These are phyloP conservation scores for Camelus bactrianus DNA, from an alignment of 2,113 vertebrate species.

Conservation along the genomic window DNA sequence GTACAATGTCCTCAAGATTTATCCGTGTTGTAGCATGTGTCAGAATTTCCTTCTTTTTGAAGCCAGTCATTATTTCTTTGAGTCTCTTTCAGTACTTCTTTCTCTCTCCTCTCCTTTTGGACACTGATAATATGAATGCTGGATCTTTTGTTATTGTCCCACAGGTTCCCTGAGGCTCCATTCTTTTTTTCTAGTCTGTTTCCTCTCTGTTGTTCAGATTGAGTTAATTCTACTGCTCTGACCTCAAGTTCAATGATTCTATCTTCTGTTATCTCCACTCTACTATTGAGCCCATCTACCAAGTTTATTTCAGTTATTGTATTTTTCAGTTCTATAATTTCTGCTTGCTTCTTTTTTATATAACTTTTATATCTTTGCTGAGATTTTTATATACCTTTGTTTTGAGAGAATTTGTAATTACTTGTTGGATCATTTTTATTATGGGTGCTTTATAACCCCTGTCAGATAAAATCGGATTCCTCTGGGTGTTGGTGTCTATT, in stretches of 20 bases:
- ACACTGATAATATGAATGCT: slow-evolving; percentile 26
- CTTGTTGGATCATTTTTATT: slow-evolving; percentile 48
- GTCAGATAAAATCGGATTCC: slow-evolving; percentile 39
- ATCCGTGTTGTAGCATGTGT: background rate
- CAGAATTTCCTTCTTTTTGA: slow-evolving; percentile 36
- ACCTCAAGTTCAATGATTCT: slow-evolving; percentile 38
- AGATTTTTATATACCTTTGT: slow-evolving; percentile 38
- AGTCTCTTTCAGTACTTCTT: background rate
- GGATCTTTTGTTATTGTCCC: slow-evolving; percentile 39
- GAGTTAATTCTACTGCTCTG: slow-evolving; percentile 43
- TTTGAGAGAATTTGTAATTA: slow-evolving; percentile 46
- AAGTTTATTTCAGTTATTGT: slow-evolving; percentile 4
- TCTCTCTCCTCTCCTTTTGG: background rate
- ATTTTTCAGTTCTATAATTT: slow-evolving; percentile 47
- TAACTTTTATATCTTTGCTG: slow-evolving; percentile 57
- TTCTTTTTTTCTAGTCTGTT: slow-evolving; percentile 3
- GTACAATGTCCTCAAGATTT: background rate
- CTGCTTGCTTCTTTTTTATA: slow-evolving; percentile 31
- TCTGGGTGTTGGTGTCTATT: background rate
- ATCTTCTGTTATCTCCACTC: slow-evolving; percentile 44
- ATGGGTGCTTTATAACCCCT: slow-evolving; percentile 6
- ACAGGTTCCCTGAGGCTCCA: background rate
- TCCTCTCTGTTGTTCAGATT: slow-evolving; percentile 1
- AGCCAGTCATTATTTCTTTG: slow-evolving; percentile 11
- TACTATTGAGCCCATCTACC: background rate